These are phyloP conservation scores for Xiphophorus birchmanni DNA, from an alignment of 2,797 vertebrate genomes.

Conservation along the genomic window DNA sequence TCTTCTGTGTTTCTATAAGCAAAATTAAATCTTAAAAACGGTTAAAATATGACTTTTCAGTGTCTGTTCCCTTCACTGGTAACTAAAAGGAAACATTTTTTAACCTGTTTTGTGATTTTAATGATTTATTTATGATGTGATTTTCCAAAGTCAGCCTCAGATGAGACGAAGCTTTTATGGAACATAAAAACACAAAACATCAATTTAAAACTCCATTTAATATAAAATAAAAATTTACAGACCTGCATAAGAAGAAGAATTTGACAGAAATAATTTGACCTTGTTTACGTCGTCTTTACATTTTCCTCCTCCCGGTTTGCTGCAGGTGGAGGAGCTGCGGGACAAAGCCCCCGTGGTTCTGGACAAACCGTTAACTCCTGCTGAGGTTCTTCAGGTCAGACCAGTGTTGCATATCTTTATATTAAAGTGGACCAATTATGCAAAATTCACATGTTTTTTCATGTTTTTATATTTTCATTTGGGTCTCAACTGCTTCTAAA, in stretches of 20 bases:
- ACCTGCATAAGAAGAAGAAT: not conserved
- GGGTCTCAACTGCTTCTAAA: no score
- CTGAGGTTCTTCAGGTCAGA: constrained; percentile 83
- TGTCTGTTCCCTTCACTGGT: not conserved
- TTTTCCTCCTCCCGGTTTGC: not conserved
- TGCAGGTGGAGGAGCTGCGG: constrained; percentile 78
- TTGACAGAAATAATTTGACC: not conserved
- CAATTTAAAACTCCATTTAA: not conserved
- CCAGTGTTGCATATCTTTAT: no score
- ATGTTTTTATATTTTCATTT: no score
- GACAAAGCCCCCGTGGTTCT: constrained; percentile 71
- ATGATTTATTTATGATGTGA: no score
- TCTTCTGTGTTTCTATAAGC: not conserved
- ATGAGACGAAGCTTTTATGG: not conserved
- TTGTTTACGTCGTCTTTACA: not conserved
- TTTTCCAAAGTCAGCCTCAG: not conserved
- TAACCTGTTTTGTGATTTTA: not conserved
- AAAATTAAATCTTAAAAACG: not conserved
- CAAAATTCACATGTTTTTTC: no score
- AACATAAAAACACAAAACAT: not conserved
- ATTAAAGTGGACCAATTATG: no score
- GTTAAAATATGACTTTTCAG: not conserved
- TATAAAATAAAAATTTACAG: not conserved
- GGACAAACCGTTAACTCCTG: constrained; percentile 79
- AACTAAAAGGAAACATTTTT: no score